These are phyloP conservation scores for Drosophila virilis DNA, from an alignment of 1,140 invertebrate genomes.

Conservation along the genomic window DNA sequence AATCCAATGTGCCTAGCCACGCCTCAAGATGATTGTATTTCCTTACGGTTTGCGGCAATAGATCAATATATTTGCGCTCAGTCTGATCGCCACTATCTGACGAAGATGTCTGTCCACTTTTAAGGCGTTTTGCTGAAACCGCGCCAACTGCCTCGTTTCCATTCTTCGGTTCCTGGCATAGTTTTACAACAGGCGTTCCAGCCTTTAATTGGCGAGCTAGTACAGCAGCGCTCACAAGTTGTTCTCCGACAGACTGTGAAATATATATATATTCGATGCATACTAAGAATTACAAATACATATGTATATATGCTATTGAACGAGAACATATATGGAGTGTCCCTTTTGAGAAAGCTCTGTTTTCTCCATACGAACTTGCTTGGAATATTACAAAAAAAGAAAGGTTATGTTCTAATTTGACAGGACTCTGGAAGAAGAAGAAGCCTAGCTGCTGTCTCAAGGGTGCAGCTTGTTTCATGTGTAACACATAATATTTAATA, in stretches of 20 bases:
- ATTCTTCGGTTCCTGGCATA: background rate
- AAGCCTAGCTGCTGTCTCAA: too few species aligned
- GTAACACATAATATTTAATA: too few species aligned
- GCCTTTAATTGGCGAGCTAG: background rate
- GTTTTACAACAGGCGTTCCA: background rate
- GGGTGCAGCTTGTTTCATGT: too few species aligned
- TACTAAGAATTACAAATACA: too few species aligned
- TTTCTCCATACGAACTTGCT: too few species aligned
- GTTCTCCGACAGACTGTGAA: background rate
- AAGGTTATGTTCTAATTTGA: too few species aligned
- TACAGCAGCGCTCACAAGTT: background rate
- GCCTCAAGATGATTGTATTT: background rate
- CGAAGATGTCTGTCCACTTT: background rate
- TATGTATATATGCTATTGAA: too few species aligned
- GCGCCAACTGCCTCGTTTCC: too few species aligned
- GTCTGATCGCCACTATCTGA: background rate
- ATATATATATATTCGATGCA: background rate
- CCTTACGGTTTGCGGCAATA: background rate
- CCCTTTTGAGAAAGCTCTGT: too few species aligned
- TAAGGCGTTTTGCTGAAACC: background rate
- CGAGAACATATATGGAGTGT: too few species aligned
- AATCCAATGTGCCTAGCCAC: background rate
- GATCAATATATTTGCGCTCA: background rate
- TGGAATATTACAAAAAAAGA: too few species aligned
- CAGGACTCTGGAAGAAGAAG: too few species aligned